A percentile compares a stretch with the other conserved stretches of the same genome.
These are phyloP conservation scores for Harmothoe impar DNA, from an alignment of 2,888 invertebrate species.

Conservation along the genomic window DNA sequence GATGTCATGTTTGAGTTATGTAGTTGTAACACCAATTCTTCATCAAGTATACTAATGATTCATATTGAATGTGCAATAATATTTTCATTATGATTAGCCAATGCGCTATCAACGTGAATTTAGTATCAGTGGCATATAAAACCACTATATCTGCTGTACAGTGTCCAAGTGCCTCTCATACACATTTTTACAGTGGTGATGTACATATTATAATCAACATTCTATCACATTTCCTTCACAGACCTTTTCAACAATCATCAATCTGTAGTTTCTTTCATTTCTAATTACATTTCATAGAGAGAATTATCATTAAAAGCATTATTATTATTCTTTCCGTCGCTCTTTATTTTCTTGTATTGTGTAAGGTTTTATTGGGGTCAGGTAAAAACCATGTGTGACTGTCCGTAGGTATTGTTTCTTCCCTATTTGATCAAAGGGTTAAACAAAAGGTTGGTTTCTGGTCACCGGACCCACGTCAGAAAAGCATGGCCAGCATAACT, in stretches of 20 bases:
- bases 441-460: no score
- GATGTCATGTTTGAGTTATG: not conserved
- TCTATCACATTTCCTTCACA: constrained; percentile 5
- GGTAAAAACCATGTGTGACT: not conserved
- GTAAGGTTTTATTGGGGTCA: no score
- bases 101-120: not conserved
- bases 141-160: not conserved
- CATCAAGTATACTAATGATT: not conserved
- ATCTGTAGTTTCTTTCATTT: not conserved
- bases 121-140: not conserved
- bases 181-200: not conserved
- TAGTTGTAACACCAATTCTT: not conserved
- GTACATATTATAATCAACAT: not conserved
- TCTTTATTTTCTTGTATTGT: no score
- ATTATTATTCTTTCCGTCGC: no score
- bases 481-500: no score
- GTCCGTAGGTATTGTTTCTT: not conserved
- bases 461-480: no score
- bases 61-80: constrained; percentile 17
- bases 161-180: constrained; percentile 32
- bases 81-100: not conserved
- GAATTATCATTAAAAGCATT: no score
- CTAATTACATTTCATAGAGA: no score
- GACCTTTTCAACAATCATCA: not conserved
- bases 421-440: no score